Percentiles rank a stretch among this genome's conserved stretches.
phyloP scores from a whole-genome alignment of 2,888 invertebrate genomes.

The Mythimna vitellina region DNA sequence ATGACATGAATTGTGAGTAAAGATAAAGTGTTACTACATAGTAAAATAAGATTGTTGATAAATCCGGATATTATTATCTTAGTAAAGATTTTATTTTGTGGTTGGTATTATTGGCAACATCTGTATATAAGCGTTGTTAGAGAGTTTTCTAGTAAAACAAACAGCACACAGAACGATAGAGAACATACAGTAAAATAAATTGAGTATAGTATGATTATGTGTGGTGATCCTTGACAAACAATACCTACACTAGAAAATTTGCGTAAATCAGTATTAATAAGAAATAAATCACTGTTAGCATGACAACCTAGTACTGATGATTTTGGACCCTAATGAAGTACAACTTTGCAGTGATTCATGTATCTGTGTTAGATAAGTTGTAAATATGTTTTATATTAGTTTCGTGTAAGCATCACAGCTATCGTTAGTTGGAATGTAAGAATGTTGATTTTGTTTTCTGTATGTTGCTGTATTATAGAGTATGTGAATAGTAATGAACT shows the following conservation, averaged over 20 bases:
- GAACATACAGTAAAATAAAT: conserved; percentile 50
- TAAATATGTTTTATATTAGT: conserved; percentile 73
- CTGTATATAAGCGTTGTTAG: conserved; percentile 68
- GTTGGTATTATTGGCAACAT: conserved; percentile 73
- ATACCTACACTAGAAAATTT: conserved; percentile 36
- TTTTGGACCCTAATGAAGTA: conserved; percentile 53
- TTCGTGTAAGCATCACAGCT: conserved; percentile 75
- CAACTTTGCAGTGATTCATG: conserved; percentile 69
- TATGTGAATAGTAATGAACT: conserved; percentile 47
- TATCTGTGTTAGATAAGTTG: conserved; percentile 74
- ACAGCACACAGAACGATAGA: conserved; percentile 43
- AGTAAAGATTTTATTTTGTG: conserved; percentile 79
- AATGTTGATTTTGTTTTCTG: conserved; percentile 59
- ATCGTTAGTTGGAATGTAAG: conserved; percentile 56
- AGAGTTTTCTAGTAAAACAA: conserved; percentile 56
- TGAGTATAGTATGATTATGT: conserved; percentile 38
- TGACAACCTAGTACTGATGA: conserved; percentile 53
- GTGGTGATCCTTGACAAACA: conserved; percentile 33
- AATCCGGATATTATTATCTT: conserved; percentile 71
- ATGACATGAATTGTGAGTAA: conserved; percentile 79
- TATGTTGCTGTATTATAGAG: conserved; percentile 49
- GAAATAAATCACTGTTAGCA: conserved; percentile 62
- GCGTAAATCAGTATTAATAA: conserved; percentile 77
- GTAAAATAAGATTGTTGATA: conserved; percentile 69
- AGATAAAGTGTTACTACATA: conserved; percentile 69